phyloP scores from a whole-genome alignment of 2,797 vertebrate genomes.

The Hipposideros larvatus region DNA sequence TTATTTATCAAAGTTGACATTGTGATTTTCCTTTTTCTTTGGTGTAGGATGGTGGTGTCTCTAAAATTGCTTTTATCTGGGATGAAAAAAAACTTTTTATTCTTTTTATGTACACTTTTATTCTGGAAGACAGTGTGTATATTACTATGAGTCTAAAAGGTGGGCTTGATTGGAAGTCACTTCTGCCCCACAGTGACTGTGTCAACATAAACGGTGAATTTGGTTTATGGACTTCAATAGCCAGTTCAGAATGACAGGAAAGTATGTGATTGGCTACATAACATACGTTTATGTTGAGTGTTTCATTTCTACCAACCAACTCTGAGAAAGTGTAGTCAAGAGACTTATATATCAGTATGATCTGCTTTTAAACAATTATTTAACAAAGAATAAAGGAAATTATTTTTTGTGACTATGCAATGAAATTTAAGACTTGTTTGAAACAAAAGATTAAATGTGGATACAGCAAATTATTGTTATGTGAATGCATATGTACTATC shows the following conservation, averaged over 20 bases:
- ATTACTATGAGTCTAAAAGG: neutral
- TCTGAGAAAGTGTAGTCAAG: neutral
- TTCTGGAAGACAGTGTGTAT: neutral
- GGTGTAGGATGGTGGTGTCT: neutral
- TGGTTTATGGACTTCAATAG: neutral
- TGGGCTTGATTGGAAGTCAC: neutral
- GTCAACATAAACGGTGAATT: neutral
- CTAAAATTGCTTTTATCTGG: neutral
- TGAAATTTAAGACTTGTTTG: neutral
- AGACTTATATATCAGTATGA: neutral
- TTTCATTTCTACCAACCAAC: neutral
- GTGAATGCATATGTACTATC: neutral
- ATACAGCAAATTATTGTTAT: neutral
- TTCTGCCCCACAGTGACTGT: neutral
- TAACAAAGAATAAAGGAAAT: neutral
- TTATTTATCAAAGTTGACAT: neutral
- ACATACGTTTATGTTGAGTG: neutral
- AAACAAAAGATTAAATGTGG: neutral
- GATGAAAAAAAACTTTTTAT: neutral
- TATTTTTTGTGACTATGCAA: neutral
- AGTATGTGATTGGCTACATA: neutral
- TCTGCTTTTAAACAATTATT: conserved; percentile 1
- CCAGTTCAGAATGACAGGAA: neutral
- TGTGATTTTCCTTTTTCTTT: conserved; percentile 43
- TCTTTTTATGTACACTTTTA: neutral